phyloP scores from a whole-genome alignment of 64 coral and sea anemone genomes.

The Porites lutea region DNA sequence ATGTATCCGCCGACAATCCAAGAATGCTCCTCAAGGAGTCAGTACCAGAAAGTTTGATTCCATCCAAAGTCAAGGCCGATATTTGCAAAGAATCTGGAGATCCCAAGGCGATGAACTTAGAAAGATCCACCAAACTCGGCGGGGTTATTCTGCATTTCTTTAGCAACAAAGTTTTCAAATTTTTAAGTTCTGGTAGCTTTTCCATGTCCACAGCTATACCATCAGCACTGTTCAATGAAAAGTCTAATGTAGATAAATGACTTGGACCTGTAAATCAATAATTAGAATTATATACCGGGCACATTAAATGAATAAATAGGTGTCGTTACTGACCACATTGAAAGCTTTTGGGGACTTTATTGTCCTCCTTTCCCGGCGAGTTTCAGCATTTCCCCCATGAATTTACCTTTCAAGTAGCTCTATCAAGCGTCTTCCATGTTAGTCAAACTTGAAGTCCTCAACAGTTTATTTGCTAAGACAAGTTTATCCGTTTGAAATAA shows the following conservation, averaged over 20 bases:
- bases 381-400: too few species aligned
- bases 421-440: too few species aligned
- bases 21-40: conserved; percentile 61
- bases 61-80: conserved; percentile 67
- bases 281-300: neutral
- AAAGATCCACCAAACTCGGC: conserved; percentile 25
- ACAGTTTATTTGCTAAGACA: too few species aligned
- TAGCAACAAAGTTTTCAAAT: conserved; percentile 41
- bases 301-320: too few species aligned
- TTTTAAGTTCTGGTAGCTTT: conserved; percentile 32
- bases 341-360: too few species aligned
- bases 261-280: neutral
- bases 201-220: conserved; percentile 46
- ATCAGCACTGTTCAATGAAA: conserved; percentile 66
- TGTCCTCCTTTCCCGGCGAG: too few species aligned
- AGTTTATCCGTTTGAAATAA: too few species aligned
- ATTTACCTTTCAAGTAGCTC: too few species aligned
- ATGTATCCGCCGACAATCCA: conserved; percentile 48
- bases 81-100: neutral
- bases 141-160: conserved; percentile 75
- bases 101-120: conserved; percentile 30
- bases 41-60: conserved; percentile 78
- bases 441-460: too few species aligned
- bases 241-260: conserved; percentile 46
- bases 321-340: too few species aligned